Evolutionary conservation across 2,888 invertebrate genomes (phyloP).

Genomic region (Machimus rusticus): DNA sequence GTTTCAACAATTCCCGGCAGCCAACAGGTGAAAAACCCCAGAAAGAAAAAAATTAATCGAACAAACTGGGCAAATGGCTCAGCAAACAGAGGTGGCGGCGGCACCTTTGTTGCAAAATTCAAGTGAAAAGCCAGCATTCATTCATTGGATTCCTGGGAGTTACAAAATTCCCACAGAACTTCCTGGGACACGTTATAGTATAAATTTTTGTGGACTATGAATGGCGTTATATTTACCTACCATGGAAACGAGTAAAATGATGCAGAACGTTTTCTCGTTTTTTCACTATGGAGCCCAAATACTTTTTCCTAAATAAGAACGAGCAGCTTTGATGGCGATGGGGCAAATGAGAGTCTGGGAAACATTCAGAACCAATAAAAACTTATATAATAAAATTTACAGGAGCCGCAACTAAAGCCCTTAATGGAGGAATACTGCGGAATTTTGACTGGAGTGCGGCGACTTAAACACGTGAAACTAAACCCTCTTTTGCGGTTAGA

Average conservation of each 20-base stretch:
- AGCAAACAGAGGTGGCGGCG: neutral
- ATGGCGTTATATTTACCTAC: neutral
- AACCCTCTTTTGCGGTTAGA: neutral
- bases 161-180: neutral
- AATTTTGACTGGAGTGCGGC: neutral
- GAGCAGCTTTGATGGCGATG: neutral
- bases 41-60: neutral
- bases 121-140: neutral
- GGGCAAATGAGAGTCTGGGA: neutral
- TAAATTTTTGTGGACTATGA: neutral
- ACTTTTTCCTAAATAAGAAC: neutral
- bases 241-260: neutral
- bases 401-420: neutral
- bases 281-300: neutral
- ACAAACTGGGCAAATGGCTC: neutral
- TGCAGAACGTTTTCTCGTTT: neutral
- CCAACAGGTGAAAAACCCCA: neutral
- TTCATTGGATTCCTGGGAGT: neutral
- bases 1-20: neutral
- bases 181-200: neutral
- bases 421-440: neutral
- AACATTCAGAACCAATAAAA: neutral
- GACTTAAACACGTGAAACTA: neutral
- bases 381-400: neutral
- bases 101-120: neutral